Evolutionary conservation across 2,888 invertebrate genomes (phyloP).

Genomic region (Mechanitis mazaeus): DNA sequence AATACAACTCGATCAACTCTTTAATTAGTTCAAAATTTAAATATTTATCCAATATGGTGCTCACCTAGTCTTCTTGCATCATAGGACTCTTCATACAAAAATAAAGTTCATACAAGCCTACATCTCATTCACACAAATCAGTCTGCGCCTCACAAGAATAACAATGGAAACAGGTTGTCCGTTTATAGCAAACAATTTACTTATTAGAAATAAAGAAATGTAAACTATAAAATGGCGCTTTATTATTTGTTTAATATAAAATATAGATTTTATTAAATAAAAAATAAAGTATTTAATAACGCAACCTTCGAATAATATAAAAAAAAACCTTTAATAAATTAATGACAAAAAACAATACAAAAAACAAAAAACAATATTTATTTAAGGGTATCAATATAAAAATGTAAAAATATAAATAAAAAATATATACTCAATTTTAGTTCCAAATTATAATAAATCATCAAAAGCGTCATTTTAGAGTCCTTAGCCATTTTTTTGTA

Average conservation of each 20-base stretch:
- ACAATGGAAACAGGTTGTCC: conserved; percentile 65
- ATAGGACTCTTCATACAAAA: background rate
- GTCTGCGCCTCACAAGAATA: conserved; percentile 37
- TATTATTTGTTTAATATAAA: background rate
- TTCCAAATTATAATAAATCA: background rate
- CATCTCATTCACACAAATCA: conserved; percentile 35
- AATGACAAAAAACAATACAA: no score
- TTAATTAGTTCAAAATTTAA: no score
- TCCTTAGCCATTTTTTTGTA: conserved; percentile 45
- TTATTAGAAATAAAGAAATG: conserved; percentile 60
- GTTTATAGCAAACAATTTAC: conserved; percentile 68
- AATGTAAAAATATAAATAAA: no score
- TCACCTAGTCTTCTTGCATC: background rate
- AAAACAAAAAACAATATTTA: no score
- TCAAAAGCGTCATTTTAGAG: conserved; percentile 43
- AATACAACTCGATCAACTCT: no score
- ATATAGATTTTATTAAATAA: no score
- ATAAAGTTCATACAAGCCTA: background rate
- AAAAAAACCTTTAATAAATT: no score
- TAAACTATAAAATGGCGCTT: conserved; percentile 43
- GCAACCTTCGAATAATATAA: no score
- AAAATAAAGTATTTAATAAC: no score
- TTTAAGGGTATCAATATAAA: no score
- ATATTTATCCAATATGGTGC: no score
- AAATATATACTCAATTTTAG: no score